Percentiles rank a stretch among this genome's conserved stretches.
These are phyloP conservation scores for Molanna angustata DNA, from an alignment of 2,888 invertebrate genomes.

Conservation along the genomic window DNA sequence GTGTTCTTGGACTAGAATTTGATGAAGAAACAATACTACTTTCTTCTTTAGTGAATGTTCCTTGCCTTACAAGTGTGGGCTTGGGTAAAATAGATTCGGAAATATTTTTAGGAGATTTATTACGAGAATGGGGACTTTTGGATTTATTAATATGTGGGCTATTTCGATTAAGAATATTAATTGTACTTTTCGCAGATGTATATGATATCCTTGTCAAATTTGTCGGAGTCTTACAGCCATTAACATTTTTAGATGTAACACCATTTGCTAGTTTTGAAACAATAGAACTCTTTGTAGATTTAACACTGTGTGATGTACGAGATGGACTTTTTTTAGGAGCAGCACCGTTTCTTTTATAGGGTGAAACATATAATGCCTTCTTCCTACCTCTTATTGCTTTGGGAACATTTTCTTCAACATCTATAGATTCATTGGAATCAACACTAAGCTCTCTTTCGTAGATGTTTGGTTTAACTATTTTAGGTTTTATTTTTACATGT, in stretches of 20 bases:
- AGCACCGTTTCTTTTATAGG: conserved; percentile 49
- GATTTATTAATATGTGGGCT: conserved; percentile 36
- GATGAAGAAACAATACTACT: conserved; percentile 41
- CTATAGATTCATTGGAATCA: conserved; percentile 50
- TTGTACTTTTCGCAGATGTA: conserved; percentile 34
- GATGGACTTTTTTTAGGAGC: conserved; percentile 43
- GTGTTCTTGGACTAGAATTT: conserved; percentile 32
- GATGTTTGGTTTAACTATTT: conserved; percentile 56
- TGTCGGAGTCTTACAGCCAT: conserved; percentile 6
- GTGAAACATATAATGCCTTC: conserved; percentile 66
- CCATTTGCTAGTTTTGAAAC: conserved; percentile 19
- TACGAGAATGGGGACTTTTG: conserved; percentile 4
- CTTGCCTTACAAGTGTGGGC: conserved; percentile 73
- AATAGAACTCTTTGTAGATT: conserved; percentile 15
- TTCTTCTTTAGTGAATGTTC: conserved; percentile 90
- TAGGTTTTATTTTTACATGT: conserved; percentile 50
- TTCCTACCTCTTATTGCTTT: conserved; percentile 65
- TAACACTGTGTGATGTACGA: conserved; percentile 16
- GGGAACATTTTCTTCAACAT: conserved; percentile 42
- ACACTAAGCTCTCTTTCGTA: conserved; percentile 45
- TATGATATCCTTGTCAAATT: conserved; percentile 12
- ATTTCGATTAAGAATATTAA: conserved; percentile 29
- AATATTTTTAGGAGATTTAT: conserved; percentile 7
- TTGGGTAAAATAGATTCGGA: conserved; percentile 38
- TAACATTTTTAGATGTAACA: conserved; percentile 5